Evolutionary conservation across 2,113 vertebrate genomes (phyloP).

Genomic region (Semnornis frantzii): DNA sequence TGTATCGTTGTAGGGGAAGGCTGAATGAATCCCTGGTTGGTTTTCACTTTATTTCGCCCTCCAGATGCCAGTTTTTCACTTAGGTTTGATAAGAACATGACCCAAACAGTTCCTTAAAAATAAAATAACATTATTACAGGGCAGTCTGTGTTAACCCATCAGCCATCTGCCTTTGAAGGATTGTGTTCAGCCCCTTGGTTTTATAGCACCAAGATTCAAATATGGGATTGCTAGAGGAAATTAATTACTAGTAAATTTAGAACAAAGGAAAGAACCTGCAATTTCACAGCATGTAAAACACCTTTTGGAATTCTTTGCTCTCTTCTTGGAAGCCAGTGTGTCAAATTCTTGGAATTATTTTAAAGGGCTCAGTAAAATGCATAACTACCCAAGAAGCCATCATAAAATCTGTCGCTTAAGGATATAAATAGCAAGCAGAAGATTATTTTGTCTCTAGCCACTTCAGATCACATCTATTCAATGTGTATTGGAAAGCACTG

Average conservation of each 20-base stretch:
- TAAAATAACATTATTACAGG: not conserved
- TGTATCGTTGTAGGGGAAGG: not conserved
- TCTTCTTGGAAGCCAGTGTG: slow-evolving; percentile 38
- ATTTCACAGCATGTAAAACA: slow-evolving; percentile 70
- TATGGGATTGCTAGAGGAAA: slow-evolving; percentile 65
- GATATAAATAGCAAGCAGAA: slow-evolving; percentile 35
- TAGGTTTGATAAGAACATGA: slow-evolving; percentile 34
- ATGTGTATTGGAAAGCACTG: not conserved
- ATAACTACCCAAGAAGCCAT: not conserved
- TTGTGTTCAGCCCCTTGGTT: slow-evolving; percentile 4
- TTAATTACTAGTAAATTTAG: slow-evolving; percentile 71
- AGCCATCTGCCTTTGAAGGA: slow-evolving; percentile 47
- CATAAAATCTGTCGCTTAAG: slow-evolving; percentile 13
- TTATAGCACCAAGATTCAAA: slow-evolving; percentile 60
- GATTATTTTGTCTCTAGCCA: not conserved
- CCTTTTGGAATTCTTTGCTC: slow-evolving; percentile 63
- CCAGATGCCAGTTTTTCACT: slow-evolving; percentile 36
- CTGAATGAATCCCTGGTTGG: slow-evolving; percentile 3
- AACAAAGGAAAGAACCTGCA: slow-evolving; percentile 65
- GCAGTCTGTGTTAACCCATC: not conserved
- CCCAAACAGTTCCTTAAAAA: slow-evolving; percentile 39
- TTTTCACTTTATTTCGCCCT: slow-evolving; percentile 36
- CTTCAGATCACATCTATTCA: not conserved
- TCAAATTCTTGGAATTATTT: slow-evolving; percentile 59
- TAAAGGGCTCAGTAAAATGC: not conserved